These are phyloP conservation scores for Stichopus horrens DNA, from an alignment of 53 echinoderm and acorn worm species.

Conservation along the genomic window DNA sequence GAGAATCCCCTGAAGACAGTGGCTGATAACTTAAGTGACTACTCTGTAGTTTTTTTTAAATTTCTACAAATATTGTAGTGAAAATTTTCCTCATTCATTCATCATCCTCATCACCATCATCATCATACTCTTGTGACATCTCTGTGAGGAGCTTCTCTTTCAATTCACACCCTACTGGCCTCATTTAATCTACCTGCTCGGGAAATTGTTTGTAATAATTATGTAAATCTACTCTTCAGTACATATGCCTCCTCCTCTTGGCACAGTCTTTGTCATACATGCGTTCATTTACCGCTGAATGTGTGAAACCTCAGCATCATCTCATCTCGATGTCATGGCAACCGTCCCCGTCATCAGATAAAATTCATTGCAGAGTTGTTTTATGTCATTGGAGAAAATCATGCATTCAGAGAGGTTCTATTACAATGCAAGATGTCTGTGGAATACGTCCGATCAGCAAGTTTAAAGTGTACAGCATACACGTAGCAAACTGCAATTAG, in stretches of 20 bases:
- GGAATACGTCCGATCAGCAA: not conserved
- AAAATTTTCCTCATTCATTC: not conserved
- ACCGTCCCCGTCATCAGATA: constrained; percentile 33
- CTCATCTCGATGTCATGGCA: constrained; percentile 31
- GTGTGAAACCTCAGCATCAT: constrained; percentile 33
- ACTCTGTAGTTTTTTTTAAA: not conserved
- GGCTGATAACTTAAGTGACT: not conserved
- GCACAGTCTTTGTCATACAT: not conserved
- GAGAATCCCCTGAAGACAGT: not conserved
- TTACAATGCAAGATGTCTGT: not conserved
- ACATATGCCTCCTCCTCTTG: constrained; percentile 7
- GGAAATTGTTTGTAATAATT: constrained; percentile 41
- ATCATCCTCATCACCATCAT: not conserved
- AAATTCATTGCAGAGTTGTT: constrained; percentile 33
- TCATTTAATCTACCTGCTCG: constrained; percentile 33
- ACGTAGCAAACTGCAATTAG: not conserved
- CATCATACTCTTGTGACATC: not conserved
- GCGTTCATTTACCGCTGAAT: not conserved
- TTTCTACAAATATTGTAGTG: not conserved
- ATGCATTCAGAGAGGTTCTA: constrained; percentile 26
- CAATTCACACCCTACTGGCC: constrained; percentile 33
- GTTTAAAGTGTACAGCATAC: not conserved
- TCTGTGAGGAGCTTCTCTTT: constrained; percentile 30
- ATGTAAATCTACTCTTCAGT: constrained; percentile 27
- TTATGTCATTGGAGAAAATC: constrained; percentile 31